These are phyloP conservation scores for Lycodopsis pacificus DNA, from an alignment of 2,797 vertebrate species.

Conservation along the genomic window DNA sequence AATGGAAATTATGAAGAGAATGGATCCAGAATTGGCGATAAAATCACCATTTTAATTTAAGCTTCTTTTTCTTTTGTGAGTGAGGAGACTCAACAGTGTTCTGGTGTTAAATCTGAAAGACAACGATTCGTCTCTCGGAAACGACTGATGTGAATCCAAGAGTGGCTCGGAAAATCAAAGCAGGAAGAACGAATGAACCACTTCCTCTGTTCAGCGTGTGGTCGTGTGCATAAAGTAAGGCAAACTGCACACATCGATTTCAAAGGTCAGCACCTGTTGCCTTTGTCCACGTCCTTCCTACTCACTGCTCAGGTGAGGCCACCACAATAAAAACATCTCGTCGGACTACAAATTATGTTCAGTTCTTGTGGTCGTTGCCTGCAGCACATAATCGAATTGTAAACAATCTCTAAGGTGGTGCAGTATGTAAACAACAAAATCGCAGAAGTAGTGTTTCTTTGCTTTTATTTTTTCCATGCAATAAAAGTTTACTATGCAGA, in stretches of 20 bases:
- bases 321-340: not conserved
- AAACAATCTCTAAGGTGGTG: not conserved
- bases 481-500: constrained; percentile 12
- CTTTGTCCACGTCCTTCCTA: not conserved
- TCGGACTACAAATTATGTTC: not conserved
- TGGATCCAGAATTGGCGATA: not conserved
- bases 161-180: not conserved
- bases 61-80: not conserved
- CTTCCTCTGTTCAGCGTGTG: not conserved
- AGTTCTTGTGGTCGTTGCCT: not conserved
- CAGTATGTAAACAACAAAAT: not conserved
- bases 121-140: not conserved
- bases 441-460: not conserved
- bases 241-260: not conserved
- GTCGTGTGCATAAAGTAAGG: not conserved
- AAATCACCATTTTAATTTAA: not conserved
- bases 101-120: not conserved
- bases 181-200: not conserved
- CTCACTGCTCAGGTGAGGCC: not conserved
- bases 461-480: constrained; percentile 41
- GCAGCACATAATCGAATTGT: not conserved
- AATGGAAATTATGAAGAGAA: not conserved
- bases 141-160: not conserved
- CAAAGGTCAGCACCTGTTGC: not conserved
- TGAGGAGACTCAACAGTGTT: not conserved